Base-by-base conservation (phyloP, 2,888 invertebrate genomes). In the Flexamia atlantica region DNA sequence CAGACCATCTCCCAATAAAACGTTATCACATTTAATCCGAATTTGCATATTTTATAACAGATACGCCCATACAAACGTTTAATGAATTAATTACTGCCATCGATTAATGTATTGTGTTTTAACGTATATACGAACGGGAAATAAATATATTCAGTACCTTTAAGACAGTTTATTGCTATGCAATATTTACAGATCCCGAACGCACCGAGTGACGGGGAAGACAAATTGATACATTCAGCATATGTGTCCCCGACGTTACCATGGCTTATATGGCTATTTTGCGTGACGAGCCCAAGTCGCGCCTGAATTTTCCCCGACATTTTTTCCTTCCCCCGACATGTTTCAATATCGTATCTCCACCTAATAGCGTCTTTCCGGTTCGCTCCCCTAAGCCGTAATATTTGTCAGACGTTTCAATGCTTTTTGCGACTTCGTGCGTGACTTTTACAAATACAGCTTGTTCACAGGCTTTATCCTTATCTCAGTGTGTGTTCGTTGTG, bases 171-270 rank as follows among this genome's bases (percentile, higher is more conserved):
- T n/a, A n/a, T n/a, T n/a, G n/a, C n/a, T n/a, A n/a, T n/a, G n/a
- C n/a, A n/a, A n/a, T n/a, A n/a, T n/a, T n/a, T n/a, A 36, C 36
- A 36, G 9, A 9, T 36, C 9, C 36, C 36, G 36, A 36, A 36
- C 9, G 36, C 5, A 9, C 36, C 9, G 36, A 4, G 36, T 36
- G 36, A 7, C 36, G 20, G 53, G 12, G 12, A 4, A 9, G 7
- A 53, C n/a, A 20, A 60, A 60, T 60, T 60, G 60, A 60, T 60
- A 60, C 60, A 60, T 60, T 23, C 60, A 7, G 4, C 60, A 17
- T 68, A 68, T 32, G 14, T 1, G 30, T 32, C 30, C 68, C 68
- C 30, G 68, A 28, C 46, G 46, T 32, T 32, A 32, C 32, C 12
- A 1, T 4, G 25, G 23, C 28, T 28, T 60, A 60, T 32, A 68